Evolutionary conservation across 2,113 vertebrate genomes (phyloP).

Genomic region (Poicephalus meyeri): DNA sequence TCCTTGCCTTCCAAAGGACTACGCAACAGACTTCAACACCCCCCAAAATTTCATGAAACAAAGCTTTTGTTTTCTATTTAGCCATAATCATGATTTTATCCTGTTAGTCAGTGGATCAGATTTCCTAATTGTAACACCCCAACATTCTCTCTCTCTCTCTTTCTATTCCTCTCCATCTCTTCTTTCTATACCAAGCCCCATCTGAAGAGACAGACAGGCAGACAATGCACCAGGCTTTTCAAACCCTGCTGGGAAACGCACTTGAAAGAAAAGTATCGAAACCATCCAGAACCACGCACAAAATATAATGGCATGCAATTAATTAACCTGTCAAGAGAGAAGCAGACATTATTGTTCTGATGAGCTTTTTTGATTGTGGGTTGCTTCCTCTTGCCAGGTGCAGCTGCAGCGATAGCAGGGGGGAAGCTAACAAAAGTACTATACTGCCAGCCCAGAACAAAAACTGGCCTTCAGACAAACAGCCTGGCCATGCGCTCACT

Average conservation of each 20-base stretch:
- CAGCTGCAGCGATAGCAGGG: slow-evolving; percentile 39
- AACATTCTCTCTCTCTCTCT: not conserved
- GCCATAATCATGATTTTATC: not conserved
- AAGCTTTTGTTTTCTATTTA: not conserved
- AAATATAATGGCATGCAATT: slow-evolving; percentile 27
- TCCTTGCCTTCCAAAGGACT: not conserved
- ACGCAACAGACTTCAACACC: not conserved
- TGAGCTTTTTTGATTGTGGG: slow-evolving; percentile 10
- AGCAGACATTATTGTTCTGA: slow-evolving; percentile 25
- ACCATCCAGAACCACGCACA: slow-evolving; percentile 27
- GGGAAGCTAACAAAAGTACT: slow-evolving; percentile 2
- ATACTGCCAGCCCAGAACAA: not conserved
- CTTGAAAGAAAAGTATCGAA: slow-evolving; percentile 23
- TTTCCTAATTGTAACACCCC: not conserved
- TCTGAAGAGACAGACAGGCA: slow-evolving; percentile 36
- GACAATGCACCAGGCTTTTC: slow-evolving; percentile 38
- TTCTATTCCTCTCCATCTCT: not conserved
- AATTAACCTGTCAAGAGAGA: slow-evolving; percentile 61
- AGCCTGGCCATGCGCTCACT: not conserved
- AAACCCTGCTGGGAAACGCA: not conserved
- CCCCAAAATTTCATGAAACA: not conserved
- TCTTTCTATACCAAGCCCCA: not conserved
- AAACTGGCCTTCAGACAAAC: slow-evolving; percentile 9
- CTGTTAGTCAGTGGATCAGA: not conserved
- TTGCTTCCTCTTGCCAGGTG: slow-evolving; percentile 46